Conservation (phyloP, 2,797 vertebrate genomes). For the Onychomys torridus region DNA sequence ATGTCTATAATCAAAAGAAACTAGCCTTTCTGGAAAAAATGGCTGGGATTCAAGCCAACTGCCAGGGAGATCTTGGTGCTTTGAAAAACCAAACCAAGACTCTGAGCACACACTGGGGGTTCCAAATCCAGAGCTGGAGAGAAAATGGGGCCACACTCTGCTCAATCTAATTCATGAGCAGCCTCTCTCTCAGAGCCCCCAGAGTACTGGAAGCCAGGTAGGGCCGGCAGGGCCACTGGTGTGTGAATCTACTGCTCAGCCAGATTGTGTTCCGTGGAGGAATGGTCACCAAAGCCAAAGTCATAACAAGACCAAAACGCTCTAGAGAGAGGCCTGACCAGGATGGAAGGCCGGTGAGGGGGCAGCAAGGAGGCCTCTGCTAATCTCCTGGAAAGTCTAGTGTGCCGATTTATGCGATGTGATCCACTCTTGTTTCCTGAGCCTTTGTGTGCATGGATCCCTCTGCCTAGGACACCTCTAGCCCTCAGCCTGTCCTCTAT, state of each 20-base stretch:
- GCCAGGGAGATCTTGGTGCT: background rate
- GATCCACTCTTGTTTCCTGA: background rate
- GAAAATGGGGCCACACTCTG: background rate
- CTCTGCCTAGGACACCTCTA: background rate
- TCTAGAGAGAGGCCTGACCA: background rate
- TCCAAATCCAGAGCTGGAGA: background rate
- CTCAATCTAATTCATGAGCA: background rate
- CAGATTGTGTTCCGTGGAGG: background rate
- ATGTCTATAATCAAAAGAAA: constrained; percentile 16
- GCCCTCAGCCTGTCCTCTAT: background rate
- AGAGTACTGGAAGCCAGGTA: background rate
- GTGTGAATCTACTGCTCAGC: background rate
- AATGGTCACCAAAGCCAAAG: background rate
- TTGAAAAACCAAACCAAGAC: constrained; percentile 48
- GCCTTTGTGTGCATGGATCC: background rate
- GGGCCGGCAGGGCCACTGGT: background rate
- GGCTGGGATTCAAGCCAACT: constrained; percentile 46
- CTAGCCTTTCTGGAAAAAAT: constrained; percentile 58
- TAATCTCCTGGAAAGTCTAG: background rate
- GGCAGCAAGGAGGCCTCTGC: background rate
- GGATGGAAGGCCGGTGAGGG: background rate
- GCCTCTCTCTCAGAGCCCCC: background rate
- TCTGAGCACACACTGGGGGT: background rate
- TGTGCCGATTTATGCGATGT: background rate
- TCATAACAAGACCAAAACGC: background rate